phyloP scores from a whole-genome alignment of 1,140 invertebrate species.

The Ericerus pela region DNA sequence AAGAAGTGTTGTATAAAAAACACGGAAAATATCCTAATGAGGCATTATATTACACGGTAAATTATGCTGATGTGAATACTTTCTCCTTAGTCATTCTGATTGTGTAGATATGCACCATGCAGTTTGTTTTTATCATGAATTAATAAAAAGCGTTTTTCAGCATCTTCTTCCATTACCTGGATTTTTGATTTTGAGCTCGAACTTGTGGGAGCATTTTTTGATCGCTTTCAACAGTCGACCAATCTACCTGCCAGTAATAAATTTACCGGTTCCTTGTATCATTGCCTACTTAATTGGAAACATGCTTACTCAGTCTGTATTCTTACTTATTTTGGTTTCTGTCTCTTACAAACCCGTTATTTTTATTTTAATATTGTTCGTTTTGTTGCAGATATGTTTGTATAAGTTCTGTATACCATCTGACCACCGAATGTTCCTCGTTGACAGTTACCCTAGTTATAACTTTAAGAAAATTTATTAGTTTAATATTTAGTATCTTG shows the following conservation, averaged over 20 bases:
- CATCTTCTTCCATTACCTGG: slow-evolving; percentile 77
- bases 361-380: slow-evolving; percentile 23
- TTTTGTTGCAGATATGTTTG: slow-evolving; percentile 53
- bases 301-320: slow-evolving; percentile 75
- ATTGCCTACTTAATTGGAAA: slow-evolving; percentile 72
- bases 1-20: slow-evolving; percentile 72
- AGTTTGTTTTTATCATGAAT: neutral
- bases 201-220: slow-evolving; percentile 56
- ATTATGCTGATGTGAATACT: no score
- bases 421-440: slow-evolving; percentile 87
- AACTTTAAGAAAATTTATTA: slow-evolving; percentile 89
- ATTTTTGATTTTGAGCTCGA: slow-evolving; percentile 56
- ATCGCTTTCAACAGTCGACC: slow-evolving; percentile 42
- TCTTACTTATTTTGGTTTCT: slow-evolving; percentile 16
- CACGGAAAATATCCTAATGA: slow-evolving; percentile 90
- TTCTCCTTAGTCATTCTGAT: no score
- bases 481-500: slow-evolving; percentile 83
- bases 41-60: slow-evolving; percentile 79
- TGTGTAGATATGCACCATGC: neutral
- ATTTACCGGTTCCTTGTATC: slow-evolving; percentile 48
- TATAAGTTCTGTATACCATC: slow-evolving; percentile 82
- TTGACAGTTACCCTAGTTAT: slow-evolving; percentile 90
- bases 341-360: neutral
- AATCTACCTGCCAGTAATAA: slow-evolving; percentile 32
- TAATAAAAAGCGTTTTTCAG: slow-evolving; percentile 38